These are phyloP conservation scores for Mesoligia furuncula DNA, from an alignment of 2,888 invertebrate species.

Conservation along the genomic window DNA sequence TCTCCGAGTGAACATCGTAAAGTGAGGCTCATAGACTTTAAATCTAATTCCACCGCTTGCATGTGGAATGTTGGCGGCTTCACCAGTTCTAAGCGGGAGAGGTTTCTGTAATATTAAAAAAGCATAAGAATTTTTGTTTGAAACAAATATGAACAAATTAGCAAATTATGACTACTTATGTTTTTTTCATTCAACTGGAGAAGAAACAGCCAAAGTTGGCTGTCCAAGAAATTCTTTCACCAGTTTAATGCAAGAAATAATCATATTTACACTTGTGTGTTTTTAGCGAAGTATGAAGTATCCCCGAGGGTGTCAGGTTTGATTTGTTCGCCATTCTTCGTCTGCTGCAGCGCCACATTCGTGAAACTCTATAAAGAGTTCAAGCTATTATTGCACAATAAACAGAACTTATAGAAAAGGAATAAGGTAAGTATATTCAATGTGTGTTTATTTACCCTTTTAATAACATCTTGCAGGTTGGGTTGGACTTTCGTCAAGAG, in stretches of 20 bases:
- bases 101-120: constrained; percentile 77
- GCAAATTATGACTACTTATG: neutral
- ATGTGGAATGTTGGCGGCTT: constrained; percentile 86
- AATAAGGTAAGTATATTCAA: neutral
- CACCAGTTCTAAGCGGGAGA: constrained; percentile 82
- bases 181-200: neutral
- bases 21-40: constrained; percentile 84
- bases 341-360: constrained; percentile 89
- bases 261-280: constrained; percentile 90
- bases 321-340: constrained; percentile 86
- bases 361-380: constrained; percentile 89
- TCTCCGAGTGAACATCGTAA: constrained; percentile 86
- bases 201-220: neutral
- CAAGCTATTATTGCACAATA: constrained; percentile 2
- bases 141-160: neutral
- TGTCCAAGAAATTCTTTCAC: neutral
- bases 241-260: neutral
- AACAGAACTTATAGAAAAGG: neutral
- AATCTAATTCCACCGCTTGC: constrained; percentile 81
- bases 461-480: constrained; percentile 90
- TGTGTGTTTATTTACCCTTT: constrained; percentile 86
- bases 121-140: neutral
- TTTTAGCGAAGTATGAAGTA: constrained; percentile 89
- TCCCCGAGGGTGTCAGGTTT: constrained; percentile 87
- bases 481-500: constrained; percentile 88